phyloP scores from a whole-genome alignment of 1,140 invertebrate genomes.

The Pachyrhynchus sulphureomaculatus region DNA sequence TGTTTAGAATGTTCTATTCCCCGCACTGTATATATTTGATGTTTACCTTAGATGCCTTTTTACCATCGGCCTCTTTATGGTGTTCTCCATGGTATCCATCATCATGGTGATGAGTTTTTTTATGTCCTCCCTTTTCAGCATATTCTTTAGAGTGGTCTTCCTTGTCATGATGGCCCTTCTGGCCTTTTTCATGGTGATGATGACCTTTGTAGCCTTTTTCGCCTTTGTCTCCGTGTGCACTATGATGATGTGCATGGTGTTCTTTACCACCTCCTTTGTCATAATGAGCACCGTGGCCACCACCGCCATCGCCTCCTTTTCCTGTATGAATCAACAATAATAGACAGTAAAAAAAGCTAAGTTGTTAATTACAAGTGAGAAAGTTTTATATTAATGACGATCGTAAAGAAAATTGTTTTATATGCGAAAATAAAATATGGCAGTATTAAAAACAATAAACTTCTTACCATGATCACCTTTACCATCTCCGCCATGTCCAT shows the following conservation, averaged over 20 bases:
- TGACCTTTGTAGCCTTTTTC: conserved; percentile 60
- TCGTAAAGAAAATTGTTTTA: too few relatives aligned
- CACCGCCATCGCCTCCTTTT: not conserved
- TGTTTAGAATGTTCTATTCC: too few relatives aligned
- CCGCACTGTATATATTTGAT: too few relatives aligned
- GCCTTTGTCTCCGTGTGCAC: conserved; percentile 56
- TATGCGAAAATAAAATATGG: too few relatives aligned
- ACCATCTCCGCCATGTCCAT: conserved; percentile 2
- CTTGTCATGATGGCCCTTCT: conserved; percentile 67
- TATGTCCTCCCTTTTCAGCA: conserved; percentile 61
- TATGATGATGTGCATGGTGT: conserved; percentile 58
- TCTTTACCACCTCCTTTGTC: conserved; percentile 57
- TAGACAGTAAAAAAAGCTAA: too few relatives aligned
- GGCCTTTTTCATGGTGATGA: conserved; percentile 64
- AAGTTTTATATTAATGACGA: too few relatives aligned
- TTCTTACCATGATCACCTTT: not conserved
- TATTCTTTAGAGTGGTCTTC: conserved; percentile 63
- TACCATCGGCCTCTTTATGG: conserved; percentile 63
- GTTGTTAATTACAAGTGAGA: too few relatives aligned
- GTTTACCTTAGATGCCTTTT: conserved; percentile 55
- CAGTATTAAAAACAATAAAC: too few relatives aligned
- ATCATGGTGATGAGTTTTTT: conserved; percentile 67
- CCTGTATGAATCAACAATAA: too few relatives aligned
- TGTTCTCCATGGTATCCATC: conserved; percentile 66
- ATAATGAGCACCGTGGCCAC: conserved; percentile 17